These are phyloP conservation scores for Pocillopora damicornis DNA, from an alignment of 64 coral and sea anemone genomes.

Conservation along the genomic window DNA sequence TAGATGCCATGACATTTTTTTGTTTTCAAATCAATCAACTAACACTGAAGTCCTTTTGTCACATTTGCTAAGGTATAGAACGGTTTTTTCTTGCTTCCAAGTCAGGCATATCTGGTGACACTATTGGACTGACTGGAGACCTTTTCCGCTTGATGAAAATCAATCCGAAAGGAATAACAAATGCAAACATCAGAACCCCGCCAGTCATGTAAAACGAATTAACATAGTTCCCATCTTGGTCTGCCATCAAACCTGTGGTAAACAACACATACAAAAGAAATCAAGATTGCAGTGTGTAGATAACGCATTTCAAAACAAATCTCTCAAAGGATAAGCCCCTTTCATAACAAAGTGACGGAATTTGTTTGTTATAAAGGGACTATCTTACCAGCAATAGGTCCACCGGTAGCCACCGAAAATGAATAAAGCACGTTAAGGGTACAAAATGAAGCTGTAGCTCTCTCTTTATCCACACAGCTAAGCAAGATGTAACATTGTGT, in stretches of 20 bases:
- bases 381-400: conserved; percentile 8
- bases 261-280: not conserved
- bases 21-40: no score
- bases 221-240: not conserved
- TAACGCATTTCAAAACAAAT: not conserved
- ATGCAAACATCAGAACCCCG: not conserved
- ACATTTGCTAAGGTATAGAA: no score
- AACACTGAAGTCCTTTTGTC: no score
- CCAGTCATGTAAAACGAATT: not conserved
- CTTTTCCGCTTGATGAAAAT: not conserved
- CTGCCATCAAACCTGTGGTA: conserved; percentile 20
- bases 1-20: no score
- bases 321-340: not conserved
- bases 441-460: conserved; percentile 15
- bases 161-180: not conserved
- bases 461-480: conserved; percentile 13
- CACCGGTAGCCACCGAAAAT: not conserved
- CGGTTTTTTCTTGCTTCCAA: not conserved
- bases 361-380: not conserved
- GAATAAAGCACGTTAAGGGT: conserved; percentile 12
- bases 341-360: not conserved
- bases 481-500: conserved; percentile 5
- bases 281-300: no score
- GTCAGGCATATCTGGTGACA: not conserved
- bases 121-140: not conserved